Conservation (phyloP, 2,797 vertebrate genomes). For the Molossus alvarezi region DNA sequence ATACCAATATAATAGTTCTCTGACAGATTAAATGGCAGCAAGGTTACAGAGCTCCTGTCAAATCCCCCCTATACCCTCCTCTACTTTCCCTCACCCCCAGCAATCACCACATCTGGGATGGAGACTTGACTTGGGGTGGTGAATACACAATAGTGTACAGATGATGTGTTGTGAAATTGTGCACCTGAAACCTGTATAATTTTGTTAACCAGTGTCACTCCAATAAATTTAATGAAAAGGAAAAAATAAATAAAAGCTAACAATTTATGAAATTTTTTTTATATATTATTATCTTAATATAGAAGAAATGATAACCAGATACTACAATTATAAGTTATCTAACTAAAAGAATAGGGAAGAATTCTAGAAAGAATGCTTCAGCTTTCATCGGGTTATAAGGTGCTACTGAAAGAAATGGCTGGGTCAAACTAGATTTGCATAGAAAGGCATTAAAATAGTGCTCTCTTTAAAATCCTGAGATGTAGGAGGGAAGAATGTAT, state of each 20-base stretch:
- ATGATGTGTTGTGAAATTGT: neutral
- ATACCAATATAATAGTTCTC: neutral
- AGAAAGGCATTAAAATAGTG: neutral
- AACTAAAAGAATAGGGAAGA: slow-evolving; percentile 52
- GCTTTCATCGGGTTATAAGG: neutral
- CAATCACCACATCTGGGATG: neutral
- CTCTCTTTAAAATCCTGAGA: slow-evolving; percentile 69
- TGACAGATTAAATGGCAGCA: rapidly evolving
- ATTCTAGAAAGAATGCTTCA: slow-evolving; percentile 17
- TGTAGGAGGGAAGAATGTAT: slow-evolving; percentile 26
- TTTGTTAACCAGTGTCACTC: neutral
- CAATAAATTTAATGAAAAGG: neutral
- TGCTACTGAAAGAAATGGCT: slow-evolving; percentile 30
- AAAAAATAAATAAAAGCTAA: neutral
- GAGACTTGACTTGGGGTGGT: neutral
- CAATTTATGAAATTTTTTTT: neutral
- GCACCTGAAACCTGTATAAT: neutral
- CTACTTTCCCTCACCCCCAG: neutral
- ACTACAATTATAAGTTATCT: slow-evolving; percentile 55
- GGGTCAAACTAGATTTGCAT: slow-evolving; percentile 1
- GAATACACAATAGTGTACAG: neutral
- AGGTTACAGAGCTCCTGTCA: neutral
- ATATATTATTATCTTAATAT: slow-evolving; percentile 41
- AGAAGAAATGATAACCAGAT: slow-evolving; percentile 49
- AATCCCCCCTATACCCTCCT: neutral